These are phyloP conservation scores for Euschistus heros DNA, from an alignment of 1,140 invertebrate species.

Conservation along the genomic window DNA sequence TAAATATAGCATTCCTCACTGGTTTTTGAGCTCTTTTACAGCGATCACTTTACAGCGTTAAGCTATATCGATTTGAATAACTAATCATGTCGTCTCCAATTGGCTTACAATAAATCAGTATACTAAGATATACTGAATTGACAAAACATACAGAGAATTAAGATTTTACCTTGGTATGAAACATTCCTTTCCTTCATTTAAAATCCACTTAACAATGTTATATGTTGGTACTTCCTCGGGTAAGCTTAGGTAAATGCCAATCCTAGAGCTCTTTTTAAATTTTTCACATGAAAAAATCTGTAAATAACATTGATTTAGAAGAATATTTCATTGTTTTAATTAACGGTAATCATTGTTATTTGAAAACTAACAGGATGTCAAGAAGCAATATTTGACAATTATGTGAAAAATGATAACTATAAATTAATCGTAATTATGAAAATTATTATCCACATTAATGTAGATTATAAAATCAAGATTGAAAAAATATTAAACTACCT, in stretches of 20 bases:
- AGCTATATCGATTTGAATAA: background rate
- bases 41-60: background rate
- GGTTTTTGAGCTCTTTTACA: background rate
- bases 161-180: conserved; percentile 40
- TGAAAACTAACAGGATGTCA: too few relatives aligned
- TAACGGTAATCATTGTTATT: too few relatives aligned
- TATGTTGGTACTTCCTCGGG: conserved; percentile 40
- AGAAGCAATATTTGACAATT: too few relatives aligned
- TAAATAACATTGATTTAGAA: background rate
- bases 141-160: background rate
- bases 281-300: background rate
- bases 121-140: too few relatives aligned
- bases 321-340: too few relatives aligned
- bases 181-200: conserved; percentile 37
- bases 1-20: background rate
- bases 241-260: conserved; percentile 42
- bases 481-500: too few relatives aligned
- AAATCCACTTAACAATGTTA: conserved; percentile 36
- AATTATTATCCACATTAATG: too few relatives aligned
- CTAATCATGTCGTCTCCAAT: background rate
- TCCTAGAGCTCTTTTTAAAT: conserved; percentile 26
- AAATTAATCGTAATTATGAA: too few relatives aligned
- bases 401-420: too few relatives aligned
- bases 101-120: background rate
- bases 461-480: too few relatives aligned